Evolutionary conservation across 2,888 invertebrate genomes (phyloP), one percentile per base, ranked within the genome.

Genomic region (Bellardia pandia): DNA sequence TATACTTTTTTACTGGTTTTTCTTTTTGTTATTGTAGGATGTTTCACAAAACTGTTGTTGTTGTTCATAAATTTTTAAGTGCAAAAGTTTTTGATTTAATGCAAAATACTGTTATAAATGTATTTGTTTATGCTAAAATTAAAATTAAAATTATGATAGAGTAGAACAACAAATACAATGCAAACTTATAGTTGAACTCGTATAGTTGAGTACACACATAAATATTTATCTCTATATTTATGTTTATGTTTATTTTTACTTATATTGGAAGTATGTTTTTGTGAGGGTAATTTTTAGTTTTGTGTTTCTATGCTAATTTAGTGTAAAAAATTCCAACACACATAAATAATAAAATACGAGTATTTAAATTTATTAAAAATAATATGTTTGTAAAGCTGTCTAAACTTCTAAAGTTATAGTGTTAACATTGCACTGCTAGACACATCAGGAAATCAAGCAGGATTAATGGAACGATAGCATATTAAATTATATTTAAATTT

Each of bases 11-110:
- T 51, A n/a, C n/a, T n/a, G n/a, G n/a, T 14, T 60, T 33, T 51
- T 37, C 1, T 78, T 40, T 48, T 60, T 56, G 56, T 75, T 72
- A 42, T 86, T 82, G 79, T 74, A 79, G 75, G 76, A 69, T 72
- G 66, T 76, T 84, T 23, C 45, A 42, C 72, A 72, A 66, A 79
- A 68, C 77, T 81, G 68, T 45, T 66, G 51, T 33, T 76, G 48
- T 83, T 76, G 58, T 83, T 86, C 62, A 86, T 78, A 78, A 84
- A 85, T 85, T 82, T 81, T 78, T 68, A 84, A 83, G 76, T 84
- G 84, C 79, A 64, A 78, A 88, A 86, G 66, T 88, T 88, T 88
- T 84, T 88, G 86, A 88, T 88, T 88, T 86, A 88, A 86, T 86
- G 86, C 84, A 78, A 81, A 86, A 86, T 85, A 69, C 78, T 85